These are phyloP conservation scores for Heliconius ethilla DNA, from an alignment of 2,888 invertebrate genomes.

Conservation along the genomic window DNA sequence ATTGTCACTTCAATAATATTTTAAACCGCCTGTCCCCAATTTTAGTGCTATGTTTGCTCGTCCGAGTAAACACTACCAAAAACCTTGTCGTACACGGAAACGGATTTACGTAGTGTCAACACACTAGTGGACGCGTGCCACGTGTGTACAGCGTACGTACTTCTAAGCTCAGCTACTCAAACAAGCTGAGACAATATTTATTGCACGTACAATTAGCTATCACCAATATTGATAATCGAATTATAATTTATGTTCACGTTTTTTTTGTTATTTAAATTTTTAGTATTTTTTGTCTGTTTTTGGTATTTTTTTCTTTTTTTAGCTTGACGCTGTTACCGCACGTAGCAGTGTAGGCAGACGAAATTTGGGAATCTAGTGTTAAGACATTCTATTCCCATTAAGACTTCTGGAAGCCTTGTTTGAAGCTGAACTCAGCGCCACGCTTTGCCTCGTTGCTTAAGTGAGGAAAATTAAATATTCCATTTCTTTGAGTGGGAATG, in stretches of 20 bases:
- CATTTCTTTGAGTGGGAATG: no score
- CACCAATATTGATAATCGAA: conserved; percentile 26
- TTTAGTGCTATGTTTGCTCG: conserved; percentile 63
- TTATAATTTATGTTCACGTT: conserved; percentile 3
- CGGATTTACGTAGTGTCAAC: conserved; percentile 60
- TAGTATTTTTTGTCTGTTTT: no score
- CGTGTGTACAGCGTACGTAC: conserved; percentile 16
- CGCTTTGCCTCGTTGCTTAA: no score
- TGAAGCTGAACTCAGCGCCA: no score
- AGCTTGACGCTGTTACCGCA: no score
- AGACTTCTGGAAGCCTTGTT: no score
- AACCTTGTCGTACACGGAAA: conserved; percentile 56
- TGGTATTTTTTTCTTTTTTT: background rate
- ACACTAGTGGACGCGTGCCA: conserved; percentile 52
- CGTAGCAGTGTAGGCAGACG: no score
- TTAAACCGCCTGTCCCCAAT: conserved; percentile 63
- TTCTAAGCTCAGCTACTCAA: conserved; percentile 17
- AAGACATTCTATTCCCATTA: no score
- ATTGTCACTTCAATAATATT: conserved; percentile 67
- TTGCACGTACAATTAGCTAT: conserved; percentile 34
- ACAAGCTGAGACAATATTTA: conserved; percentile 34
- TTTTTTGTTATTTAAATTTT: background rate
- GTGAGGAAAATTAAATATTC: no score
- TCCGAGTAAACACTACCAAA: conserved; percentile 67
- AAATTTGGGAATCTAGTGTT: no score